Evolutionary conservation across 2,888 invertebrate species (phyloP).

Genomic region (Cephonodes hylas): DNA sequence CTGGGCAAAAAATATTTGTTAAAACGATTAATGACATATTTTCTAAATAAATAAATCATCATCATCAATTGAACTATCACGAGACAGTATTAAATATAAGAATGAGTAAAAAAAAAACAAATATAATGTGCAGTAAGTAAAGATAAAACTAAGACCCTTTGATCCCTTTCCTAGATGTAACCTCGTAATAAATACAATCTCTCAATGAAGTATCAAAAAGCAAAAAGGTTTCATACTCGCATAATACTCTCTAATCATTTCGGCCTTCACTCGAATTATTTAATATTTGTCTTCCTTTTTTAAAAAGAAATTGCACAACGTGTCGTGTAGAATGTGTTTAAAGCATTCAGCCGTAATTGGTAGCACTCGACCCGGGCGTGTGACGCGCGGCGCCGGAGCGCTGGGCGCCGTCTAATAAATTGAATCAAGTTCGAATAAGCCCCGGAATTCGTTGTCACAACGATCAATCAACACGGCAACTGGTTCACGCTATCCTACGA

Average conservation of each 20-base stretch:
- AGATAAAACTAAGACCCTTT: no score
- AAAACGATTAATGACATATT: no score
- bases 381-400: background rate
- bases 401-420: background rate
- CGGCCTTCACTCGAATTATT: background rate
- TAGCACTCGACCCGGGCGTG: background rate
- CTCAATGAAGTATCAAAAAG: no score
- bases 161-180: no score
- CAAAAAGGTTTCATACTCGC: background rate
- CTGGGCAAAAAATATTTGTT: no score
- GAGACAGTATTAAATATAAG: no score
- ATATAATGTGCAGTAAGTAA: no score
- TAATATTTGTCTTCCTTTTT: background rate
- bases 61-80: no score
- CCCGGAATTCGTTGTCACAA: background rate
- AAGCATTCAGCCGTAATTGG: background rate
- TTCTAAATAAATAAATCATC: no score
- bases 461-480: background rate
- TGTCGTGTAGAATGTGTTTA: background rate
- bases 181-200: no score
- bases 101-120: no score
- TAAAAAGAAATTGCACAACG: background rate
- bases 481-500: background rate
- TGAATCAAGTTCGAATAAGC: background rate
- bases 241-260: background rate